Percentiles rank a stretch among this genome's conserved stretches.
phyloP scores from a whole-genome alignment of 1,140 invertebrate species.

The Chrysopa pallens region DNA sequence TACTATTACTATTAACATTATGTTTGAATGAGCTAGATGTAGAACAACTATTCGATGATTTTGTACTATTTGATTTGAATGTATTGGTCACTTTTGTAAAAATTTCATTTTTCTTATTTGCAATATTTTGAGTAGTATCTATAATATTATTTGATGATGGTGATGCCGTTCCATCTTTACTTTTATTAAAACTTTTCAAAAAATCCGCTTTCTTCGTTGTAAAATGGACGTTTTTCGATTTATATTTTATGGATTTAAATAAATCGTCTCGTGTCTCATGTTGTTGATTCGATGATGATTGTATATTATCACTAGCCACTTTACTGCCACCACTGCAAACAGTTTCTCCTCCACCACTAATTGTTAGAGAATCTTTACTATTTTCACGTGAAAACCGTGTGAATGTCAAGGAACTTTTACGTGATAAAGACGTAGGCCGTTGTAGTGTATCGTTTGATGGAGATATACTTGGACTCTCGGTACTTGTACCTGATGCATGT shows the following conservation, averaged over 20 bases:
- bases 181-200: background rate
- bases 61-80: no score
- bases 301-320: background rate
- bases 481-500: slow-evolving; percentile 9
- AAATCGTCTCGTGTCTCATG: slow-evolving; percentile 5
- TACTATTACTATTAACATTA: no score
- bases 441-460: slow-evolving; percentile 7
- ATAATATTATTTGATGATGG: no score
- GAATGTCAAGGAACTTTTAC: slow-evolving; percentile 20
- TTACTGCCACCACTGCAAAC: background rate
- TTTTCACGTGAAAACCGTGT: slow-evolving; percentile 13
- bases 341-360: background rate
- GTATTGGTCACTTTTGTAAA: no score
- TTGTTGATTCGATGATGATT: slow-evolving; percentile 1
- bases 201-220: background rate
- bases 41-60: no score
- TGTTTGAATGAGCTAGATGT: no score
- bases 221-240: background rate
- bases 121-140: no score
- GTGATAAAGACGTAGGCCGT: slow-evolving; percentile 4
- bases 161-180: background rate
- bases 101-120: no score
- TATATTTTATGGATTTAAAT: background rate
- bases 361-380: slow-evolving; percentile 8
- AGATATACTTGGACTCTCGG: slow-evolving; percentile 6